Evolutionary conservation across 2,797 vertebrate species (phyloP).

Genomic region (Pachyuromys duprasi): DNA sequence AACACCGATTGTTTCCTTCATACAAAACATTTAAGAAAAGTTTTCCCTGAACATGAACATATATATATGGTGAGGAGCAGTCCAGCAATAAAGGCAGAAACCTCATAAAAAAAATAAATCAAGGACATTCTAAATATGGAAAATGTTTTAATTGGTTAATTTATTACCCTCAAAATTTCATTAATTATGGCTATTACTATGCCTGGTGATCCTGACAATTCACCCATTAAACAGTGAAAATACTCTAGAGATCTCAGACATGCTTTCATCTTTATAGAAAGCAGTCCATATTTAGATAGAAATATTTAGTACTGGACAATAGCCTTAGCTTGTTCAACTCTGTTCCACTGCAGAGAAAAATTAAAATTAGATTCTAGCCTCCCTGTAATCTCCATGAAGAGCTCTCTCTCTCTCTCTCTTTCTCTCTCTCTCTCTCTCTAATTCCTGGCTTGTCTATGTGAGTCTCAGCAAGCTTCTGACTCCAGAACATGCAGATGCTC

Average conservation of each 20-base stretch:
- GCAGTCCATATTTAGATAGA: background rate
- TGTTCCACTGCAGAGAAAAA: background rate
- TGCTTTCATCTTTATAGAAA: background rate
- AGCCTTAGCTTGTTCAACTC: background rate
- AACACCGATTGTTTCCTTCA: background rate
- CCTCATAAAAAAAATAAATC: background rate
- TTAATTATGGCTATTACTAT: background rate
- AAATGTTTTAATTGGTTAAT: conserved; percentile 25
- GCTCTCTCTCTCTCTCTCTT: no score
- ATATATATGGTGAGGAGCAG: background rate
- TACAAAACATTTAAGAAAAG: conserved; percentile 18
- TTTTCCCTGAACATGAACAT: background rate
- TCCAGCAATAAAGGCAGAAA: background rate
- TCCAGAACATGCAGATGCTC: background rate
- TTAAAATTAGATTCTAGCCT: background rate
- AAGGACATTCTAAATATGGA: background rate
- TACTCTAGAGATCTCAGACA: background rate
- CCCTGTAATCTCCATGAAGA: background rate
- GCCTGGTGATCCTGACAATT: conserved; percentile 1
- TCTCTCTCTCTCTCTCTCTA: background rate
- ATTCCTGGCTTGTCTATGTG: background rate
- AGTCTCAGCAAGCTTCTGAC: background rate
- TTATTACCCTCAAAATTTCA: background rate
- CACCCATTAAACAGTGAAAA: conserved; percentile 13
- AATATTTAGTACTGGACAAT: background rate